phyloP scores from a whole-genome alignment of 2,888 invertebrate species.

The Lasioglossum leucozonium region DNA sequence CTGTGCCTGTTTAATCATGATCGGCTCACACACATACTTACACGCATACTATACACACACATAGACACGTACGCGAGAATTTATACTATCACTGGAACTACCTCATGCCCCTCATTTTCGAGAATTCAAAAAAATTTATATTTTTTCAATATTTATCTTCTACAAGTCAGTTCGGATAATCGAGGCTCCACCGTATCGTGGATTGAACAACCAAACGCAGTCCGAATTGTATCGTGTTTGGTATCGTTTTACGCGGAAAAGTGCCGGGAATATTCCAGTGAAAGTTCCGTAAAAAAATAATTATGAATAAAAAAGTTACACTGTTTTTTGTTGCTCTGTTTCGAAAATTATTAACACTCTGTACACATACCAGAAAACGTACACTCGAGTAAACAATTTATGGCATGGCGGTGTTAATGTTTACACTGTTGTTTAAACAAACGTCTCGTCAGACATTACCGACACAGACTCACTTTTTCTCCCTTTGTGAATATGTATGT shows the following conservation, averaged over 20 bases:
- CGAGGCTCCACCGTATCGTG: not conserved
- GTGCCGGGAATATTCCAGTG: not conserved
- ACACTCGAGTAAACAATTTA: not conserved
- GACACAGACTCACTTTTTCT: not conserved
- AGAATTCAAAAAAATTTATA: no score
- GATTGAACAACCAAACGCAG: not conserved
- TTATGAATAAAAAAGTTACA: not conserved
- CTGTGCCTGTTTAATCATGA: slow-evolving; percentile 36
- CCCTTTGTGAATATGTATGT: not conserved
- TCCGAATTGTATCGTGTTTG: not conserved
- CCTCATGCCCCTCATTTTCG: slow-evolving; percentile 31
- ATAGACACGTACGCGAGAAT: slow-evolving; percentile 21
- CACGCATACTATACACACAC: slow-evolving; percentile 41
- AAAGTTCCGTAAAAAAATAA: not conserved
- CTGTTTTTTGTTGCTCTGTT: no score
- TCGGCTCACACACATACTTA: slow-evolving; percentile 53
- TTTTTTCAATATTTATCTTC: no score
- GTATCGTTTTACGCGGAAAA: not conserved
- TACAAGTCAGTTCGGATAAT: not conserved
- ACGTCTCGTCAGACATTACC: not conserved
- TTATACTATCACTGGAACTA: slow-evolving; percentile 16
- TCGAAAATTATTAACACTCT: not conserved
- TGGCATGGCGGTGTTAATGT: not conserved
- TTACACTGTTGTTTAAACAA: not conserved
- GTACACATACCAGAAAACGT: not conserved